Percentiles rank a stretch among this genome's conserved stretches.
These are phyloP conservation scores for Rutpela maculata DNA, from an alignment of 2,888 invertebrate species.

Conservation along the genomic window DNA sequence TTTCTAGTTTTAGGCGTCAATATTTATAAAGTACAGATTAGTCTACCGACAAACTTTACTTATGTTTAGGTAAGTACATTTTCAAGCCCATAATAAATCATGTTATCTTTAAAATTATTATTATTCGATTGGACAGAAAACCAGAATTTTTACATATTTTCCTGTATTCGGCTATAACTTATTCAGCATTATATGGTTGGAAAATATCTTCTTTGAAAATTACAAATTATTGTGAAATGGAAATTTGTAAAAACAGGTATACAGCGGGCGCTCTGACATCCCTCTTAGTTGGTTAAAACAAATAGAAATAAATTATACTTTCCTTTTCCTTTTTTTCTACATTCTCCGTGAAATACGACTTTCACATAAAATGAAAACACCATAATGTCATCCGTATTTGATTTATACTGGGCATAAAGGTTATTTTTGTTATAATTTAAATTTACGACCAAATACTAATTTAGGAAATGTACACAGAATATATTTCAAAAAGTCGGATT, in stretches of 20 bases:
- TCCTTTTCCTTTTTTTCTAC: conserved; percentile 6
- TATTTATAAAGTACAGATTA: no score
- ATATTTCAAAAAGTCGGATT: neutral
- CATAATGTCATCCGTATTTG: conserved; percentile 21
- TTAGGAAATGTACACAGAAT: neutral
- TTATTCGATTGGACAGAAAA: no score
- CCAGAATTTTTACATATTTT: no score
- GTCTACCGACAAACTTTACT: no score
- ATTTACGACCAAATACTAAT: conserved; percentile 22
- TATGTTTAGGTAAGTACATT: no score
- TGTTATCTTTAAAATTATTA: no score
- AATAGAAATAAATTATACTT: conserved; percentile 27
- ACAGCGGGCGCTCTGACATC: neutral
- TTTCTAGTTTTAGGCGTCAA: no score
- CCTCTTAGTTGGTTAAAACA: conserved; percentile 11
- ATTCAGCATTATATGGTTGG: neutral
- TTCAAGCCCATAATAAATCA: no score
- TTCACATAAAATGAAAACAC: conserved; percentile 27
- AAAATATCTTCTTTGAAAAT: neutral
- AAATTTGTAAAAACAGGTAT: conserved; percentile 2
- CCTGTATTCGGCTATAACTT: neutral
- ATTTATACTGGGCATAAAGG: conserved; percentile 24
- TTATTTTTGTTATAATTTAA: conserved; percentile 14
- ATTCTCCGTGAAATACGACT: conserved; percentile 26
- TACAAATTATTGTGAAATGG: neutral